These are phyloP conservation scores for Delia radicum DNA, from an alignment of 1,140 invertebrate species.

Conservation along the genomic window DNA sequence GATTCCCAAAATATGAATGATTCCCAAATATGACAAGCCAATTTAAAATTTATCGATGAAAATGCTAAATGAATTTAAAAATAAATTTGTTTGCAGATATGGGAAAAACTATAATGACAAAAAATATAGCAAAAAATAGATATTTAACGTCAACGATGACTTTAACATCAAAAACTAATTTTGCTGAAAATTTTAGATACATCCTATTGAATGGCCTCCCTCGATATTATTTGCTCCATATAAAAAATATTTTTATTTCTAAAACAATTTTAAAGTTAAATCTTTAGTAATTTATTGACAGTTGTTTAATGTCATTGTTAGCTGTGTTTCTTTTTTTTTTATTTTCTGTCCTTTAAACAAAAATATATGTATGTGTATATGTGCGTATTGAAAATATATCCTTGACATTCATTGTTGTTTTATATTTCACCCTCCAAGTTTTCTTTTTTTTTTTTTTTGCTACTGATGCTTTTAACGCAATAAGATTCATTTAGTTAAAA, in stretches of 20 bases:
- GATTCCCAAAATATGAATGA: no score
- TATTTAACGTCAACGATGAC: no score
- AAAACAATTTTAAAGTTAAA: slow-evolving; percentile 14
- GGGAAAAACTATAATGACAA: neutral
- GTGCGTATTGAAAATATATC: neutral
- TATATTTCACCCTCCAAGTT: neutral
- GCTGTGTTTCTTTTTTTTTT: neutral
- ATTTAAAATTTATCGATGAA: no score
- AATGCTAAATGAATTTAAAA: no score
- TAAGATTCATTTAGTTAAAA: neutral
- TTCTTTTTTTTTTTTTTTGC: neutral
- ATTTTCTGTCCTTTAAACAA: neutral
- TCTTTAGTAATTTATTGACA: slow-evolving; percentile 14
- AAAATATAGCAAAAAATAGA: no score
- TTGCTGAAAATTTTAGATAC: neutral
- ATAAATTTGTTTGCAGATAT: neutral
- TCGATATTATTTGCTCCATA: neutral
- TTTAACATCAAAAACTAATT: neutral
- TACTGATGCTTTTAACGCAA: neutral
- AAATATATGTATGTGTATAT: no score
- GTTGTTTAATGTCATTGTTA: slow-evolving; percentile 13
- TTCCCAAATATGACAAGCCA: no score
- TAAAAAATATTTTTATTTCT: neutral
- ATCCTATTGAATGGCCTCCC: neutral
- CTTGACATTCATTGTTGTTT: slow-evolving; percentile 11